Base-by-base conservation (phyloP, 2,888 invertebrate genomes). In the Plemyria rubiginata region DNA sequence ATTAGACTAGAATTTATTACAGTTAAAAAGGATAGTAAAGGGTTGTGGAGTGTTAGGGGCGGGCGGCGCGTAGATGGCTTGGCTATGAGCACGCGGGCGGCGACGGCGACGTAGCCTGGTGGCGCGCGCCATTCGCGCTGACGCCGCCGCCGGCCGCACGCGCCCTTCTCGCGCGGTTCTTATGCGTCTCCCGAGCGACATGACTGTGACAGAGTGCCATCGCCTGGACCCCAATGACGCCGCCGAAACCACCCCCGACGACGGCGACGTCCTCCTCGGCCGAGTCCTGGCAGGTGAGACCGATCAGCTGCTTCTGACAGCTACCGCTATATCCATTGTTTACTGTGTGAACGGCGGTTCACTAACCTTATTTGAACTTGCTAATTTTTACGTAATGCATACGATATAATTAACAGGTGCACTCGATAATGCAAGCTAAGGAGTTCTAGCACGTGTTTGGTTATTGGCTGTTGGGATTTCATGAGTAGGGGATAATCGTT, bases 131-230 rank as follows among this genome's bases (percentile, higher is more conserved):
- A 90, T 90, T 91, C 91, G 90, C 83, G 90, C 80, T 79, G 81
- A 81, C 87, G 88, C 89, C 91, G 91, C 86, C 91, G 90, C 82
- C 90, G 90, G 86, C 81, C 88, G 84, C 91, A 91, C 90, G 90
- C 90, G 91, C 82, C 75, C 82, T 70, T 71, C 73, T 71, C 78
- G 85, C 84, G 86, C 75, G 83, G 88, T 84, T 82, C 80, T 81
- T 55, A 90, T 90, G 91, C 91, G 84, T 81, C 86, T 88, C 82
- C 85, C 85, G 81, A 72, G 74, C 78, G 80, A 77, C 76, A 92
- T 92, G 91, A 92, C 91, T 81, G 90, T 92, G 82, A 92, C 92
- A 67, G 92, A 92, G 86, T 88, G 87, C 85, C 77, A 74, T 69
- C 79, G 74, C 70, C 79, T 75, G 74, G 81, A 81, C 67, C 75